Conservation (phyloP, 2,888 invertebrate genomes). For the Pyrrhosoma nymphula region DNA sequence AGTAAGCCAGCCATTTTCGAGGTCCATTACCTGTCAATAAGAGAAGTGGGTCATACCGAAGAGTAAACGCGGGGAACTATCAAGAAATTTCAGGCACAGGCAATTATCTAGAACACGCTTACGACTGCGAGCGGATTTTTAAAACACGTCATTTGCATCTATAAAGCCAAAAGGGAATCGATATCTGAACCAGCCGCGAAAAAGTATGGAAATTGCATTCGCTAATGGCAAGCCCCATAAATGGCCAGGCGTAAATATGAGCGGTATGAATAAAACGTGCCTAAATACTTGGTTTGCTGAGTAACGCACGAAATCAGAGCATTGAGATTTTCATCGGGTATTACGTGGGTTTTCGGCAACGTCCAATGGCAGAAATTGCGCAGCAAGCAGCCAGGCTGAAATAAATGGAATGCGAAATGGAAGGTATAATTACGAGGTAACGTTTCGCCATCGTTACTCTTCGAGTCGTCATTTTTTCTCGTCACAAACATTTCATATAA, state of each 20-base stretch:
- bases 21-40: too few relatives aligned
- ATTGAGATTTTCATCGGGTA: neutral
- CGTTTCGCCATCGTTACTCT: neutral
- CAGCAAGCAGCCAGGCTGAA: neutral
- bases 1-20: too few relatives aligned
- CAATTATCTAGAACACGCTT: neutral
- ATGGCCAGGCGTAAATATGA: neutral
- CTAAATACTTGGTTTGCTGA: neutral
- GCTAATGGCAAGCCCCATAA: neutral
- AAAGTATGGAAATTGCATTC: neutral
- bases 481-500: too few relatives aligned
- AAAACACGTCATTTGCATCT: neutral
- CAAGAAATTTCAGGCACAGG: neutral
- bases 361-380: neutral
- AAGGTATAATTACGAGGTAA: neutral
- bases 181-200: neutral
- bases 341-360: neutral
- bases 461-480: too few relatives aligned
- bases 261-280: neutral
- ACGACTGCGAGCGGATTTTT: neutral
- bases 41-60: too few relatives aligned
- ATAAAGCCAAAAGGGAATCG: neutral
- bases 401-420: neutral
- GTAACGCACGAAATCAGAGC: neutral
- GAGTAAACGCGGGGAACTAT: neutral